Conservation (phyloP, 2,888 invertebrate species). For the Drosophila antonietae region DNA sequence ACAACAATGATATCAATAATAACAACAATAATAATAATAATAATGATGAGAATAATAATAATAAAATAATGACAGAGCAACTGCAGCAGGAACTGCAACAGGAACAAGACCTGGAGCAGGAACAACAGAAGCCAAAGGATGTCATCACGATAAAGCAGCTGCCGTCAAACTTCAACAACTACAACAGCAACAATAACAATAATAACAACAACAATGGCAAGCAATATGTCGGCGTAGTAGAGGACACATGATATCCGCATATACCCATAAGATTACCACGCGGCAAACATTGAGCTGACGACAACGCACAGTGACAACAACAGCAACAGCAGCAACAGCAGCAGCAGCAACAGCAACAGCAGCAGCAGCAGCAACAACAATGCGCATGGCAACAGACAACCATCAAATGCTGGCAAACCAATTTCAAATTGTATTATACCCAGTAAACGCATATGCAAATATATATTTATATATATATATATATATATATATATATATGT, state of each 20-base stretch:
- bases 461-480: conserved; percentile 9
- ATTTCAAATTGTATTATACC: conserved; percentile 51
- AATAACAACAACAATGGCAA: conserved; percentile 44
- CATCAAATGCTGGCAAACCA: conserved; percentile 40
- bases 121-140: conserved; percentile 73
- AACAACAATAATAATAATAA: conserved; percentile 25
- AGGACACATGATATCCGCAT: conserved; percentile 75
- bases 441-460: conserved; percentile 15
- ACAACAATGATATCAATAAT: conserved; percentile 49
- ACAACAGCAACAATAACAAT: conserved; percentile 7
- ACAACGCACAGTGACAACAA: conserved; percentile 17
- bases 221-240: conserved; percentile 55
- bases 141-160: conserved; percentile 79
- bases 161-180: conserved; percentile 56
- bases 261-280: conserved; percentile 73
- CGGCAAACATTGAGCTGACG: conserved; percentile 61
- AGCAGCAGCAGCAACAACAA: conserved; percentile 5
- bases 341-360: conserved; percentile 10
- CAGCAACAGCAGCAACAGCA: not conserved
- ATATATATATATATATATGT: conserved; percentile 5
- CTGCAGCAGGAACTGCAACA: conserved; percentile 39
- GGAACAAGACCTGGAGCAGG: conserved; percentile 41
- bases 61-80: conserved; percentile 54
- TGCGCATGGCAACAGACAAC: conserved; percentile 9
- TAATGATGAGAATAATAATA: conserved; percentile 40